Evolutionary conservation across 2,888 invertebrate genomes (phyloP).

Genomic region (Eristalis tenax): DNA sequence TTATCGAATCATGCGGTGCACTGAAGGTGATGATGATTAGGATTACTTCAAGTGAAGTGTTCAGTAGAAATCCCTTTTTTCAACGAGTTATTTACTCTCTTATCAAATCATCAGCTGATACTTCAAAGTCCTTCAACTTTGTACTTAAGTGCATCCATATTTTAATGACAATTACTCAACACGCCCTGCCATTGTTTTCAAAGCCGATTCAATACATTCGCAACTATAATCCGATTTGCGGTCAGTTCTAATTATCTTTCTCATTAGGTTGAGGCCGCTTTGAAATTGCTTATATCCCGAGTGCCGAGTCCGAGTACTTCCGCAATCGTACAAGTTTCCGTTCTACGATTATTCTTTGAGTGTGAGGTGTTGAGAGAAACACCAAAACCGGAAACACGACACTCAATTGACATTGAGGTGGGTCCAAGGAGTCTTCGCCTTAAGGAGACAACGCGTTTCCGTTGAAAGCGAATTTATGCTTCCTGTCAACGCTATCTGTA

Average conservation of each 20-base stretch:
- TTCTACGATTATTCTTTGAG: constrained; percentile 18
- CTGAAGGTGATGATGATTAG: too few relatives aligned
- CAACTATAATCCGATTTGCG: constrained; percentile 38
- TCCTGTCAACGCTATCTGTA: constrained; percentile 2
- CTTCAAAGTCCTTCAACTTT: too few relatives aligned
- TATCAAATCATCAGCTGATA: too few relatives aligned
- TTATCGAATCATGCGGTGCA: too few relatives aligned
- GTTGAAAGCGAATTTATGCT: constrained; percentile 23
- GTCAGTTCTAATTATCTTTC: constrained; percentile 21
- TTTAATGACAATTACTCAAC: too few relatives aligned
- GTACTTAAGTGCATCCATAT: too few relatives aligned
- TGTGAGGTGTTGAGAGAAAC: neutral
- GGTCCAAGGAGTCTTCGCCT: neutral
- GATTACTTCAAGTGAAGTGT: too few relatives aligned
- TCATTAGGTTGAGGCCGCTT: neutral
- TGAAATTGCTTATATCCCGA: constrained; percentile 12
- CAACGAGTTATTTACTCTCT: too few relatives aligned
- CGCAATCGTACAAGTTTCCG: constrained; percentile 23
- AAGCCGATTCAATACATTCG: neutral
- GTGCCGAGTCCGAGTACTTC: constrained; percentile 21
- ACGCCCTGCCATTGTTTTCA: neutral
- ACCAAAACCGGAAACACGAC: neutral
- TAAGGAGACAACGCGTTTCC: neutral
- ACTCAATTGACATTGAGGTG: neutral
- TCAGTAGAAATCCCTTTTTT: too few relatives aligned